These are phyloP conservation scores for Shinisaurus crocodilurus DNA, from an alignment of 2,113 vertebrate species.

Conservation along the genomic window DNA sequence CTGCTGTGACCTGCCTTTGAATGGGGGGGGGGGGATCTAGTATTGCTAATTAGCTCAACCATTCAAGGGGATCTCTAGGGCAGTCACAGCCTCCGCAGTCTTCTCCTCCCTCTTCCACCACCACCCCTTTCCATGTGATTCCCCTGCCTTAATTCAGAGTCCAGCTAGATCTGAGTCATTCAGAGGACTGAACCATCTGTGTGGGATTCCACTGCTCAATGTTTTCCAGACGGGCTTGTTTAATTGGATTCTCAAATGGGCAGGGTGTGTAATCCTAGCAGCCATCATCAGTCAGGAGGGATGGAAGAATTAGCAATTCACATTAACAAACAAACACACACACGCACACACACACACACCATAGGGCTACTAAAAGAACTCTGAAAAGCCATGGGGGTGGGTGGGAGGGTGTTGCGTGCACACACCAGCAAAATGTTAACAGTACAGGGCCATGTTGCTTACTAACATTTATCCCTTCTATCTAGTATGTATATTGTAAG, in stretches of 20 bases:
- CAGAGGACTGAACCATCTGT: slow-evolving; percentile 1
- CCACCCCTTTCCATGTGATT: not conserved
- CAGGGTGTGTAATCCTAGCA: slow-evolving; percentile 4
- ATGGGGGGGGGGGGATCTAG: not conserved
- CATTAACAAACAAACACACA: not conserved
- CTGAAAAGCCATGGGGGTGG: not conserved
- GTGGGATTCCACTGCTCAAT: slow-evolving; percentile 18
- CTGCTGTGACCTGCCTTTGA: not conserved
- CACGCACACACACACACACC: not conserved
- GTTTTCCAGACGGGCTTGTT: not conserved
- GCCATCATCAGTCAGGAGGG: not conserved
- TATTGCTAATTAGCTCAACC: slow-evolving; percentile 2
- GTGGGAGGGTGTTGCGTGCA: not conserved
- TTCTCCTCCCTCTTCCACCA: not conserved
- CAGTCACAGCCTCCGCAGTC: not conserved
- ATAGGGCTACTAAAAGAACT: not conserved
- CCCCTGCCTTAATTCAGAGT: not conserved
- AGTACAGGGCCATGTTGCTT: not conserved
- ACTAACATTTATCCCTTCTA: not conserved
- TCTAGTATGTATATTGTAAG: not conserved
- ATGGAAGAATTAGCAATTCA: not conserved
- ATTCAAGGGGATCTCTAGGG: slow-evolving; percentile 7
- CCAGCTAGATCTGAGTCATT: slow-evolving; percentile 30
- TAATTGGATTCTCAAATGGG: slow-evolving; percentile 1
- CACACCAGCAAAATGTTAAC: not conserved